These are phyloP conservation scores for Drosophila cardini DNA, from an alignment of 1,140 invertebrate species.

Conservation along the genomic window DNA sequence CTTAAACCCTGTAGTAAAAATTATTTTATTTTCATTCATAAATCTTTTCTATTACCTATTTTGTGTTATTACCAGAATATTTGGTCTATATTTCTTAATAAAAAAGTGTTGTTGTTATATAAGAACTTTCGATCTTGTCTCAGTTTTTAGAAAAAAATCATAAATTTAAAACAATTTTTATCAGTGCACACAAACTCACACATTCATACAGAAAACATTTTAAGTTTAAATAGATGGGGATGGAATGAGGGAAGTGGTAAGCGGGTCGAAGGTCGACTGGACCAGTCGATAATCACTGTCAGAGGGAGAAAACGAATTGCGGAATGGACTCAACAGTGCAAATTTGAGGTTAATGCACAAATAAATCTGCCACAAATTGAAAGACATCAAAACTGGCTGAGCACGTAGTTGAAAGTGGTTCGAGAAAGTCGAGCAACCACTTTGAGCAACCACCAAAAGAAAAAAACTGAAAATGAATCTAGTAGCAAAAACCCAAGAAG, in stretches of 20 bases:
- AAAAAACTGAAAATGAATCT: constrained; percentile 8
- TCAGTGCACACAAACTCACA: no score
- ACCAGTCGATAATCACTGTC: constrained; percentile 69
- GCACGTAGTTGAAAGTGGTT: constrained; percentile 26
- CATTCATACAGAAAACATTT: constrained; percentile 30
- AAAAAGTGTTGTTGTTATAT: no score
- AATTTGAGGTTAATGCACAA: constrained; percentile 82
- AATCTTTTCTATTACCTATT: no score
- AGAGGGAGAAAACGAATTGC: constrained; percentile 31
- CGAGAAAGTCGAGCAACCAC: neutral
- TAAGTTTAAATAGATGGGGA: constrained; percentile 6
- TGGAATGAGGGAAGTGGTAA: neutral
- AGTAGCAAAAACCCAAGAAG: no score
- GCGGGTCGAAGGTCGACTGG: neutral
- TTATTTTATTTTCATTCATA: no score
- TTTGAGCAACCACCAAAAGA: constrained; percentile 16
- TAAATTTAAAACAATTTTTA: no score
- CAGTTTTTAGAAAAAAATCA: neutral
- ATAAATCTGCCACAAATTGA: constrained; percentile 82
- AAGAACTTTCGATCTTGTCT: no score
- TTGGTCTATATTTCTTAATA: no score
- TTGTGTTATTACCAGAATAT: no score
- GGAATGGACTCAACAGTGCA: constrained; percentile 70
- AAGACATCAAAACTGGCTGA: constrained; percentile 65
- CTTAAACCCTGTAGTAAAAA: no score